These are phyloP conservation scores for Pristionchus entomophagus DNA, from an alignment of 2,888 invertebrate genomes.

Conservation along the genomic window DNA sequence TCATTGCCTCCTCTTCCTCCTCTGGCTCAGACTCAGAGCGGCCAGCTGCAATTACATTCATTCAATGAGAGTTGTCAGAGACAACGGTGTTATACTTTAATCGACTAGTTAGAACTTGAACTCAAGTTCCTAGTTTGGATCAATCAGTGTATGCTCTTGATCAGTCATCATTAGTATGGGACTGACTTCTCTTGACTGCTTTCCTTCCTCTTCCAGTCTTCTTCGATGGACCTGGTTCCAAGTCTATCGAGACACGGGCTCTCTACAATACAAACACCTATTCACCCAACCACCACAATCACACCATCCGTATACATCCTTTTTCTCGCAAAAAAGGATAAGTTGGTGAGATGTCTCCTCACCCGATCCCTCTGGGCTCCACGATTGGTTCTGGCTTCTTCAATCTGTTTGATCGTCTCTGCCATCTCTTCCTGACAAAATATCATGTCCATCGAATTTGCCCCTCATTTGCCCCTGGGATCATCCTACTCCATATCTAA, in stretches of 20 bases:
- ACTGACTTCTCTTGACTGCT: neutral
- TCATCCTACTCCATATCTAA: too few relatives aligned
- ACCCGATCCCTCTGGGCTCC: neutral
- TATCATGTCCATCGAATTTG: neutral
- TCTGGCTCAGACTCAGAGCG: neutral
- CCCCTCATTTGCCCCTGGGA: neutral
- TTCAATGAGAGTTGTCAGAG: neutral
- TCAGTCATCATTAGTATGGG: too few relatives aligned
- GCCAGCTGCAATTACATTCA: neutral
- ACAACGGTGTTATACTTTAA: too few relatives aligned
- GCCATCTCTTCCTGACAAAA: constrained; percentile 3
- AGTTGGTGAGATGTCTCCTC: too few relatives aligned
- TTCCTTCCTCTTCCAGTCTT: neutral
- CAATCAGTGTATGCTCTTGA: too few relatives aligned
- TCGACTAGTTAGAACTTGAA: too few relatives aligned
- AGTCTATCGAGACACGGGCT: neutral
- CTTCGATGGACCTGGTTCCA: neutral
- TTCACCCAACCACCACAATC: neutral
- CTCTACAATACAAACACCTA: neutral
- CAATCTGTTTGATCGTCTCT: neutral
- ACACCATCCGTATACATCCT: neutral
- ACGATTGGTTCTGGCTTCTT: neutral
- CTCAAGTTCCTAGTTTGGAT: too few relatives aligned
- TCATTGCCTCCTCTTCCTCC: neutral
- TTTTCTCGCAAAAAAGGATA: too few relatives aligned